Percentiles rank a stretch among this genome's conserved stretches.
Conservation (phyloP, 1,140 invertebrate species). For the Drosophila guanche region DNA sequence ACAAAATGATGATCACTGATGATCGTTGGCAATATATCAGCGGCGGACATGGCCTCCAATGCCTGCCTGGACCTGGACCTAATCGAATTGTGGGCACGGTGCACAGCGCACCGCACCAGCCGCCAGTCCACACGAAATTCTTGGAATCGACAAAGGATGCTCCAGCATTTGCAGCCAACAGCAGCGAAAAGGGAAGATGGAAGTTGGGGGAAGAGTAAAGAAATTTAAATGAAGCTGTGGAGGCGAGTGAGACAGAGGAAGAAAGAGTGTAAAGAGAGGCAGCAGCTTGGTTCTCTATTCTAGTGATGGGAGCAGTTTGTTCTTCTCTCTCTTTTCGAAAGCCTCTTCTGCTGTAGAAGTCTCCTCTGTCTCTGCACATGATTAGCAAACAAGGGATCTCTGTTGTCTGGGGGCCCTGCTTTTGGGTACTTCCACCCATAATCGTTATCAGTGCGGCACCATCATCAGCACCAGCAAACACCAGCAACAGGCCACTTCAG, state of each 20-base stretch:
- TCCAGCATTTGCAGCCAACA: background rate
- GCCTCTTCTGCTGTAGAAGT: too few species aligned
- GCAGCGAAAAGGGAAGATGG: conserved; percentile 4
- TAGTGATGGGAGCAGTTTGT: too few species aligned
- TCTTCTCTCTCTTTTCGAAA: too few species aligned
- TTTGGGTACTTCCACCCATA: conserved; percentile 39
- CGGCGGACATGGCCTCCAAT: conserved; percentile 48
- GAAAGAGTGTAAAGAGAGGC: background rate
- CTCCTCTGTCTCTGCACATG: conserved; percentile 46
- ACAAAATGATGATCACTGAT: conserved; percentile 66
- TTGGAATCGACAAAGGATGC: conserved; percentile 62
- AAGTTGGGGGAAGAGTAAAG: conserved; percentile 20
- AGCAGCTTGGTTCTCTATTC: too few species aligned
- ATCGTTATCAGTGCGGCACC: conserved; percentile 70
- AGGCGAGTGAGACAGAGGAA: conserved; percentile 1
- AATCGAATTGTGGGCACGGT: conserved; percentile 64
- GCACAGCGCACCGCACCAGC: conserved; percentile 30
- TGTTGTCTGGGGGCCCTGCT: conserved; percentile 3
- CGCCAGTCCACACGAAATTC: conserved; percentile 48
- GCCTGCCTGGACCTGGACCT: conserved; percentile 36
- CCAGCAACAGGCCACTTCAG: conserved; percentile 7
- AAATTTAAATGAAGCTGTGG: conserved; percentile 79
- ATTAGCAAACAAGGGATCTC: conserved; percentile 47
- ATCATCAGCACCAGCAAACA: conserved; percentile 36
- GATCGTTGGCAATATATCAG: conserved; percentile 71